Base-by-base conservation (phyloP, 2,797 vertebrate genomes). In the Atherinosoma microstoma region DNA sequence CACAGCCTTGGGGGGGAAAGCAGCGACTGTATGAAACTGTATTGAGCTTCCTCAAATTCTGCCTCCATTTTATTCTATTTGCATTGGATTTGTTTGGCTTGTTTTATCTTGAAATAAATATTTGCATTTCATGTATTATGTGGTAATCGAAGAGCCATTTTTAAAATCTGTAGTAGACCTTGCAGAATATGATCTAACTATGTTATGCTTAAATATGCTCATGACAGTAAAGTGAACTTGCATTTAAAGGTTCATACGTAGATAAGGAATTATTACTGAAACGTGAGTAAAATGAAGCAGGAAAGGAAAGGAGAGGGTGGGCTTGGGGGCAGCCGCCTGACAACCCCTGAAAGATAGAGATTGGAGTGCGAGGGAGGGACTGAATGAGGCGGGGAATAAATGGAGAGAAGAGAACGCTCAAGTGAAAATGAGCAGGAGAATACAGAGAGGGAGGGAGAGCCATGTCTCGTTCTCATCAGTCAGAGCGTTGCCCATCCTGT, bases 381-480 rank as follows among this genome's bases (percentile, higher is more conserved):
- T 67, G 87, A 79, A 84, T 75, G 76, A 83, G 74, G 74, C 45
- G 54, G 59, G 74, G 71, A 84, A 81, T 86, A 87, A 84, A 89
- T 83, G 78, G 61, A 80, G 75, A 72, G 86, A 71, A 57, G 79
- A 72, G 78, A 76, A 83, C 29, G 57, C 79, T 67, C 4, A 71
- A 85, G 80, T 69, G 84, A 84, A 85, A 82, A 85, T 53, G 86
- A 87, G 81, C 59, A 80, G 38, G 78, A 86, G 87, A 84, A 75
- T 66, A 79, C 67, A 68, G 67, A 78, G 75, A 59, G 70, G 58
- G 59, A 64, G 71, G 65, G 73, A 29, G 58, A 72, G 78, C 56
- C 36, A 60, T 66, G 82, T 83, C 82, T 88, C 56, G 54, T 82
- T 79, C 87, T 87, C 90, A 91, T 93, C 91, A 87, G 79, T 93